These are phyloP conservation scores for Brachionus sp. DNA, from an alignment of 1,140 invertebrate genomes.

Conservation along the genomic window DNA sequence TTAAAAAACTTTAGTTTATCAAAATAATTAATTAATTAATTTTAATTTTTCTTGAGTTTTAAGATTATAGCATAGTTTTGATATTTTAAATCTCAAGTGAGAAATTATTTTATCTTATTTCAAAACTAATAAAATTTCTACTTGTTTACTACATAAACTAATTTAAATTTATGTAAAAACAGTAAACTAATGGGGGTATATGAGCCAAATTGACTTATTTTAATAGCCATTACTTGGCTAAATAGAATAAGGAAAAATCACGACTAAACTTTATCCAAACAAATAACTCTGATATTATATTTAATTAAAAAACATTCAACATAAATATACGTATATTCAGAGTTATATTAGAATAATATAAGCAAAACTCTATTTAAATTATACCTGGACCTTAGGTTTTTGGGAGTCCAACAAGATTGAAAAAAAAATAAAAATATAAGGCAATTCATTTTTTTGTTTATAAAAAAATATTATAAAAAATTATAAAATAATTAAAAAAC, in stretches of 20 bases:
- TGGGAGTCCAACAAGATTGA: conserved; percentile 2
- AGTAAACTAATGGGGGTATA: background rate
- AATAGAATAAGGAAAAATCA: background rate
- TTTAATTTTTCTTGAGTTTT: too few species aligned
- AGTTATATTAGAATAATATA: background rate
- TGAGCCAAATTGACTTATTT: background rate
- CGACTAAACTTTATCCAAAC: background rate
- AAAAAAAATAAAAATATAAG: conserved; percentile 29
- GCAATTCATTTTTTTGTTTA: background rate
- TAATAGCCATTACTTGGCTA: background rate
- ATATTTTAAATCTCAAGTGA: too few species aligned
- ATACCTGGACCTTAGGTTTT: conserved; percentile 34
- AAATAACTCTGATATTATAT: conserved; percentile 5
- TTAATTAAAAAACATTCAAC: background rate
- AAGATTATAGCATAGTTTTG: too few species aligned
- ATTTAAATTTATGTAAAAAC: background rate
- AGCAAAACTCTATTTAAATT: background rate
- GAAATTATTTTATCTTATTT: background rate
- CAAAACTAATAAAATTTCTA: background rate
- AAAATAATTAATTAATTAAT: too few species aligned
- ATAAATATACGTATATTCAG: background rate
- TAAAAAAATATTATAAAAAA: background rate
- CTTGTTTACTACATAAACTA: background rate
- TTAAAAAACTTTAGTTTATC: too few species aligned
- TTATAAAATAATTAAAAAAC: background rate